Percentiles rank a stretch among this genome's conserved stretches.
Conservation (phyloP, 2,888 invertebrate genomes). For the Caenorhabditis becei region DNA sequence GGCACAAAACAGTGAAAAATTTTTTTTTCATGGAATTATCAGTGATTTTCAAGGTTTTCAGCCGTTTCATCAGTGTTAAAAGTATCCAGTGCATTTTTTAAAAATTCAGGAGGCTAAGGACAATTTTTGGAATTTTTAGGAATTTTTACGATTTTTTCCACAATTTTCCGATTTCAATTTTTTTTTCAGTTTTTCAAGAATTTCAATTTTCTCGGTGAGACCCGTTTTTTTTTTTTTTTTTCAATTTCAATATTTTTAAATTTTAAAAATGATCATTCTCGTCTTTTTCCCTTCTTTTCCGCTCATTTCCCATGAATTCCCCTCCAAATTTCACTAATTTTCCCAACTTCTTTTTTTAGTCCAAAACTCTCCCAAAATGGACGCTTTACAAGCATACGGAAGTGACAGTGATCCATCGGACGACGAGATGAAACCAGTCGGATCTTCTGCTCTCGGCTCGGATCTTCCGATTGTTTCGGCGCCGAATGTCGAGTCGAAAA, state of each 20-base stretch:
- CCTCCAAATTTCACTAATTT: too few relatives aligned
- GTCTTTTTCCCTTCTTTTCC: too few relatives aligned
- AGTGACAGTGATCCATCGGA: constrained; percentile 64
- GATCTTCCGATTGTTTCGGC: constrained; percentile 58
- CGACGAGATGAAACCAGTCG: constrained; percentile 47
- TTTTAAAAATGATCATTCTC: neutral
- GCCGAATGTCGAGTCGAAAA: constrained; percentile 68
- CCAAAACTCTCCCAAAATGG: constrained; percentile 49
- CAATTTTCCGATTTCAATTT: neutral
- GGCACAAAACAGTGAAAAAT: neutral
- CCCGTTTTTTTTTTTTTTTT: too few relatives aligned
- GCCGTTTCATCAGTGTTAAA: too few relatives aligned
- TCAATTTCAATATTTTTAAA: constrained; percentile 55
- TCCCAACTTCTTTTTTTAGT: neutral
- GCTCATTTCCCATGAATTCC: neutral
- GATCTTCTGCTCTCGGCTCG: neutral
- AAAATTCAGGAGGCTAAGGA: too few relatives aligned
- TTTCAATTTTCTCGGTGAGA: too few relatives aligned
- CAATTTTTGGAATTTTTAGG: too few relatives aligned
- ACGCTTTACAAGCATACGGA: constrained; percentile 59
- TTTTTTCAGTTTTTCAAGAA: neutral
- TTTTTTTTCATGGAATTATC: neutral
- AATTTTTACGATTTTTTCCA: neutral
- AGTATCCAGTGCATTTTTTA: too few relatives aligned
- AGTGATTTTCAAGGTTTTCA: neutral